Evolutionary conservation across 2,113 vertebrate genomes (phyloP).

Genomic region (Pholis gunnellus): DNA sequence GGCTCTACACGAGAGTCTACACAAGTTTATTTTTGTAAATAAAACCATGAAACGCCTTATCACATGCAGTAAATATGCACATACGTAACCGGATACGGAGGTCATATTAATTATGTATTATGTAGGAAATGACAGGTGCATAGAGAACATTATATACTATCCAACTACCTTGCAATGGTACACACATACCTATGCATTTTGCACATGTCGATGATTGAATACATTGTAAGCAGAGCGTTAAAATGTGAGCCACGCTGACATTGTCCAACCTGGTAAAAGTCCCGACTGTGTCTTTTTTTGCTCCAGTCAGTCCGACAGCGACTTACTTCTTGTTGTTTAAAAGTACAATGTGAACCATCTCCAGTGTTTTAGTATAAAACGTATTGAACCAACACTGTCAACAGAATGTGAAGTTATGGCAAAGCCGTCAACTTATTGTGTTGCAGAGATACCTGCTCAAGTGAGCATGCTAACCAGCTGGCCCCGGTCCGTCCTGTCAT

Average conservation of each 20-base stretch:
- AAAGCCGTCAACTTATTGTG: background rate
- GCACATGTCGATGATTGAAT: background rate
- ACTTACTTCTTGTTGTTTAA: too few species aligned
- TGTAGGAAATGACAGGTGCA: background rate
- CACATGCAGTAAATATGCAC: slow-evolving; percentile 9
- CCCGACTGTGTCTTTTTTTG: too few species aligned
- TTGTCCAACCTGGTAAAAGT: background rate
- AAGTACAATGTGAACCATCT: too few species aligned
- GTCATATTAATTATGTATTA: background rate
- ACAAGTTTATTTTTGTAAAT: background rate
- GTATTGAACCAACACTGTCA: too few species aligned
- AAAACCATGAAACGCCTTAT: slow-evolving; percentile 7
- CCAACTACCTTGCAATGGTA: background rate
- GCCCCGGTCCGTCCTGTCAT: too few species aligned
- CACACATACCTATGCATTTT: background rate
- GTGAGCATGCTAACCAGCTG: too few species aligned
- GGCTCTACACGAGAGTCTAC: too few species aligned
- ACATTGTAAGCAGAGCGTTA: background rate
- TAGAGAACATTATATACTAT: background rate
- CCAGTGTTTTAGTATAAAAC: too few species aligned
- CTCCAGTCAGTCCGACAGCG: too few species aligned
- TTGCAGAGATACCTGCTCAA: background rate
- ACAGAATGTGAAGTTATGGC: too few species aligned
- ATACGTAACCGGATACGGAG: background rate
- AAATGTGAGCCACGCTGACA: background rate